Evolutionary conservation across 2,797 vertebrate genomes (phyloP).

Genomic region (Anguilla pacifica): DNA sequence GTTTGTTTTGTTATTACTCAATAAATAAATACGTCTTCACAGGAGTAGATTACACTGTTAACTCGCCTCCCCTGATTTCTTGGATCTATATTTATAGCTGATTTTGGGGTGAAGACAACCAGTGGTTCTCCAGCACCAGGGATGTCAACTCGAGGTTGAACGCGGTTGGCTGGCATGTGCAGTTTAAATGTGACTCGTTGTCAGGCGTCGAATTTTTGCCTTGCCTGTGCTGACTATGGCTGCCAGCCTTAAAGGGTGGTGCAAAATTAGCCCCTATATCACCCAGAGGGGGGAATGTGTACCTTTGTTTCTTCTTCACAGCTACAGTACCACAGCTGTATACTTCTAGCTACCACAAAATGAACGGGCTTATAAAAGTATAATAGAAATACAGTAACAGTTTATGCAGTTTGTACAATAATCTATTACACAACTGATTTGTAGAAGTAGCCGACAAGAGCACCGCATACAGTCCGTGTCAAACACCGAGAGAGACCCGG

Average conservation of each 20-base stretch:
- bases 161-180: too few species aligned
- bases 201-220: not conserved
- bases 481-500: not conserved
- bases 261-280: not conserved
- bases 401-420: not conserved
- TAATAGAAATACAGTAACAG: not conserved
- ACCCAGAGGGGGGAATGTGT: not conserved
- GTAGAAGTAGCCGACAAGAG: not conserved
- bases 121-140: too few species aligned
- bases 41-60: too few species aligned
- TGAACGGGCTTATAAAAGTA: not conserved
- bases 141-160: too few species aligned
- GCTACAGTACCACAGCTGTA: not conserved
- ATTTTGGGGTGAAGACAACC: too few species aligned
- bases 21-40: too few species aligned
- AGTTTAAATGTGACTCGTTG: too few species aligned
- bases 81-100: too few species aligned
- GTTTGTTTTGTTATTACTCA: not conserved
- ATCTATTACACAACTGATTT: not conserved
- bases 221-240: not conserved
- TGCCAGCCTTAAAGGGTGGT: not conserved
- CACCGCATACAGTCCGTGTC: not conserved
- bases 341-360: not conserved
- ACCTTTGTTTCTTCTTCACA: not conserved
- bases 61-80: too few species aligned